phyloP scores from a whole-genome alignment of 1,140 invertebrate genomes.

The Caenorhabditis latens region DNA sequence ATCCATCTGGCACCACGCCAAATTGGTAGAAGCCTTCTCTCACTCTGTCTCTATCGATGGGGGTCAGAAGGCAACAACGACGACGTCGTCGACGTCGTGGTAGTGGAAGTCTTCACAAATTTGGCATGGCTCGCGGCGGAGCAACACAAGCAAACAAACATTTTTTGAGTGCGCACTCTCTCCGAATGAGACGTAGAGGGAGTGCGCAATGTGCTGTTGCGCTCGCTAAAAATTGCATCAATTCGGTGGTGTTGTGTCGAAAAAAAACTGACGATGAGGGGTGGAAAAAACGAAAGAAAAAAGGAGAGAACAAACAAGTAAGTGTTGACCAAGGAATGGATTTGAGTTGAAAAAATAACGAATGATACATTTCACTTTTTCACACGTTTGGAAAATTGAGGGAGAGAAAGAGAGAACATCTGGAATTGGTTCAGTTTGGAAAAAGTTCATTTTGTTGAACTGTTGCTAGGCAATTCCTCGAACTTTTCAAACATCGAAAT shows the following conservation, averaged over 20 bases:
- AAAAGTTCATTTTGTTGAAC: too few relatives aligned
- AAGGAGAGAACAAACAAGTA: constrained; percentile 47
- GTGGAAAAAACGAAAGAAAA: constrained; percentile 7
- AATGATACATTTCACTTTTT: not conserved
- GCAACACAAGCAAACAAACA: constrained; percentile 48
- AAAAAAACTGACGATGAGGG: constrained; percentile 35
- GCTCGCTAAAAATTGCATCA: constrained; percentile 49
- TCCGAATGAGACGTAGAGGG: not conserved
- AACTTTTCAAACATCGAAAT: too few relatives aligned
- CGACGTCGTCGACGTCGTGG: not conserved
- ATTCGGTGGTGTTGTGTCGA: constrained; percentile 35
- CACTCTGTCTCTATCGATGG: not conserved
- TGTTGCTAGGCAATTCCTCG: too few relatives aligned
- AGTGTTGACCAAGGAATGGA: constrained; percentile 24
- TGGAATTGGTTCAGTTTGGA: too few relatives aligned
- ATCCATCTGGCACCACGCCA: constrained; percentile 28
- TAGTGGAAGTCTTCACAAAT: constrained; percentile 5
- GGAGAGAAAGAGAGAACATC: too few relatives aligned
- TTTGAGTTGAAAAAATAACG: not conserved
- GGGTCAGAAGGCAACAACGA: constrained; percentile 12
- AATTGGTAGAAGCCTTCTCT: not conserved
- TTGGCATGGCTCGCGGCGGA: not conserved
- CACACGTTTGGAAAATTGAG: too few relatives aligned
- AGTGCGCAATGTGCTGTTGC: constrained; percentile 10
- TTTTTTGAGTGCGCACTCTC: constrained; percentile 35